phyloP scores from a whole-genome alignment of 2,888 invertebrate species.

The Leptothorax acervorum region DNA sequence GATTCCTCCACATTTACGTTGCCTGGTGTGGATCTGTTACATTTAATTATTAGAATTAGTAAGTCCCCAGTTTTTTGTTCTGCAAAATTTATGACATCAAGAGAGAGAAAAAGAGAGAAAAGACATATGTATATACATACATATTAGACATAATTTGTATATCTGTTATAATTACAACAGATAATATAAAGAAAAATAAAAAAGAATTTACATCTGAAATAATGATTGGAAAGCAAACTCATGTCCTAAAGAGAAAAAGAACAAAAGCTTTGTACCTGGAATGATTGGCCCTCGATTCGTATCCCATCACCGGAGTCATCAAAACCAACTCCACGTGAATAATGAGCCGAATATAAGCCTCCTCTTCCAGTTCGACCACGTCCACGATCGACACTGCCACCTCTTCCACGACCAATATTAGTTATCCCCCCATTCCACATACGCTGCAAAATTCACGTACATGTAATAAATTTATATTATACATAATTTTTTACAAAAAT shows the following conservation, averaged over 20 bases:
- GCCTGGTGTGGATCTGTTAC: background rate
- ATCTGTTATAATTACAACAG: background rate
- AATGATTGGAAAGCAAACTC: background rate
- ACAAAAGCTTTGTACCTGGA: constrained; percentile 74
- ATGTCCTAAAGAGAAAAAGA: background rate
- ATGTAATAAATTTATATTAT: background rate
- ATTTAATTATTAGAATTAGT: background rate
- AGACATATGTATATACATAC: background rate
- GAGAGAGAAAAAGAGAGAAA: background rate
- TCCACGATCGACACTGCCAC: constrained; percentile 85
- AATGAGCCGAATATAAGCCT: constrained; percentile 84
- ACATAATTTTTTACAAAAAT: background rate
- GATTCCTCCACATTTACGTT: background rate
- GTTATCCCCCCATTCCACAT: constrained; percentile 87
- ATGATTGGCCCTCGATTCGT: constrained; percentile 82
- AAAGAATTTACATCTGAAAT: background rate
- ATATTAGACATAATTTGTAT: background rate
- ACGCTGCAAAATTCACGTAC: constrained; percentile 84
- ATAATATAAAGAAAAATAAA: background rate
- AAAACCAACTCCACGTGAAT: constrained; percentile 85
- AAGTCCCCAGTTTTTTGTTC: background rate
- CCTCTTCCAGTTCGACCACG: constrained; percentile 84
- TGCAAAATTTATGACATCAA: background rate
- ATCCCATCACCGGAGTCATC: constrained; percentile 85
- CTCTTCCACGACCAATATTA: constrained; percentile 85